Percentiles rank a stretch among this genome's conserved stretches.
Conservation (phyloP, 1,140 invertebrate species). For the Pseudomyrmex pallidus region DNA sequence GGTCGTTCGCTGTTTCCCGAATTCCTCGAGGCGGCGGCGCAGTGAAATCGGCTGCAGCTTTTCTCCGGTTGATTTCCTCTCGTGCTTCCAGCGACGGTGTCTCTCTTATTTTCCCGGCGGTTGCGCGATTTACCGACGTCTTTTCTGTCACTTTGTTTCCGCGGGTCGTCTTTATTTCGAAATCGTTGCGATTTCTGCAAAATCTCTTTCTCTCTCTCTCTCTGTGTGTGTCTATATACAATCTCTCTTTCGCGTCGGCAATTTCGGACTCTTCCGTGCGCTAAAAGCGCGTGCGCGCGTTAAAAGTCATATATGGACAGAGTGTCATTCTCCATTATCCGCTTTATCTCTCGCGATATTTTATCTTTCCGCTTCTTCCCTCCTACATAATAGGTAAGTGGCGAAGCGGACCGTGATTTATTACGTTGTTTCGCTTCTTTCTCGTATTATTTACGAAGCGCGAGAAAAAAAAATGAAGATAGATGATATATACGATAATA, state of each 20-base stretch:
- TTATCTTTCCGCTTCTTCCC: neutral
- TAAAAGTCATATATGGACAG: no score
- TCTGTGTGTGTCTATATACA: neutral
- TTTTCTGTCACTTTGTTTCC: neutral
- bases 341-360: neutral
- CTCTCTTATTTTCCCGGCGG: neutral
- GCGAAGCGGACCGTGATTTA: slow-evolving; percentile 29
- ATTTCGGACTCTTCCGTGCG: neutral
- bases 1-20: neutral
- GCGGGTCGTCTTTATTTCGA: neutral
- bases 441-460: neutral
- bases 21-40: neutral
- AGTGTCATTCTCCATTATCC: slow-evolving; percentile 2
- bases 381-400: no score
- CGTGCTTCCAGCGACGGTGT: neutral
- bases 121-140: neutral
- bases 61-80: slow-evolving; percentile 2
- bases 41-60: no score
- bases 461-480: slow-evolving; percentile 3
- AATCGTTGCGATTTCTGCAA: neutral
- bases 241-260: neutral
- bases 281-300: neutral
- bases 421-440: neutral
- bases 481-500: neutral
- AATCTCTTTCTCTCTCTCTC: no score